A percentile compares a stretch with the other conserved stretches of the same genome.
Evolutionary conservation across 2,113 vertebrate genomes (phyloP).

Genomic region (Zosterops lateralis): DNA sequence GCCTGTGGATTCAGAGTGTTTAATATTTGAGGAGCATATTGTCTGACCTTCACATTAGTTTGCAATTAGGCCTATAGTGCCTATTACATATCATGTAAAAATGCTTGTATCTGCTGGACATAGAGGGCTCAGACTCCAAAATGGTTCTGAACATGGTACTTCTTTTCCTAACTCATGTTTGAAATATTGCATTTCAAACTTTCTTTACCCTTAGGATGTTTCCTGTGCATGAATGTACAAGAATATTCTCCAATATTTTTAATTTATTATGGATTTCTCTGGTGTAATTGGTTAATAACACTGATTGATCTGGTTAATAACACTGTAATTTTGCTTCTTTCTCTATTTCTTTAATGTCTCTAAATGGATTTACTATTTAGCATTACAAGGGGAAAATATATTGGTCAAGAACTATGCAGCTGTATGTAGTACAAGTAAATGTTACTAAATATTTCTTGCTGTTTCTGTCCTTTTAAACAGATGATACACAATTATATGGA

Average conservation of each 20-base stretch:
- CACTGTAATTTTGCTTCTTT: not conserved
- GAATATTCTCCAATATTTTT: not conserved
- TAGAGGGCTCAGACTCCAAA: not conserved
- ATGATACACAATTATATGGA: slow-evolving; percentile 99
- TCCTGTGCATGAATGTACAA: not conserved
- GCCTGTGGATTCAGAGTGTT: not conserved
- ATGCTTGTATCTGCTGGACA: not conserved
- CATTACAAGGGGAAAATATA: not conserved
- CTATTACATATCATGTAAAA: not conserved
- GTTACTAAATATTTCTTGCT: not conserved
- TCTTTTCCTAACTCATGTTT: not conserved
- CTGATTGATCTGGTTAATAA: too few relatives aligned
- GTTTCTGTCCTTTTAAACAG: slow-evolving; percentile 74
- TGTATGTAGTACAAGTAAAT: not conserved
- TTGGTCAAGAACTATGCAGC: not conserved
- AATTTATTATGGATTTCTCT: not conserved
- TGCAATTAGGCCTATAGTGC: not conserved
- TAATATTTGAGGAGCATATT: not conserved
- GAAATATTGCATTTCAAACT: not conserved
- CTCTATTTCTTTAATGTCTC: not conserved
- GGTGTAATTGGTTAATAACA: not conserved
- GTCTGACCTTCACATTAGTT: not conserved
- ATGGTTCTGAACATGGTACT: not conserved
- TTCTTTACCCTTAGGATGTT: not conserved
- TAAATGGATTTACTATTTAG: not conserved